Evolutionary conservation across 2,113 vertebrate species (phyloP).

Genomic region (Siphamia tubifer): DNA sequence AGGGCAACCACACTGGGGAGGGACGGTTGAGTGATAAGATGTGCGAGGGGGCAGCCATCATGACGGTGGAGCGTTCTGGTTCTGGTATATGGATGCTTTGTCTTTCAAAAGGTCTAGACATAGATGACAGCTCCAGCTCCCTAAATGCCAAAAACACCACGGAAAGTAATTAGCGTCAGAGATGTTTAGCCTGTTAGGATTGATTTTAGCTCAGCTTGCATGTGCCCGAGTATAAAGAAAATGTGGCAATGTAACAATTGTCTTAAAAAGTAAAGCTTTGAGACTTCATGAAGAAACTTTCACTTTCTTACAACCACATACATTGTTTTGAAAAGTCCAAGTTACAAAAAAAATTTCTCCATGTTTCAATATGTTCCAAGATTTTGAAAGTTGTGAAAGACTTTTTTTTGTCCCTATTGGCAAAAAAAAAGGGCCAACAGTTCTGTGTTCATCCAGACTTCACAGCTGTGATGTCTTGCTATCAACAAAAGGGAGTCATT

Average conservation of each 20-base stretch:
- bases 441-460: no score
- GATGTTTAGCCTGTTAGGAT: background rate
- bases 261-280: background rate
- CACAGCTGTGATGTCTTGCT: no score
- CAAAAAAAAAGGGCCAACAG: no score
- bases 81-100: slow-evolving; percentile 96
- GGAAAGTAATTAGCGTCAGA: background rate
- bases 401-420: no score
- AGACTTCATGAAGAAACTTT: no score
- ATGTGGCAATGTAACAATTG: background rate
- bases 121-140: slow-evolving; percentile 96
- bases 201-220: background rate
- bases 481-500: no score
- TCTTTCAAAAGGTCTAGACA: slow-evolving; percentile 96
- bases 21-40: slow-evolving; percentile 16
- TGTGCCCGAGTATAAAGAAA: background rate
- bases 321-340: no score
- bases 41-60: slow-evolving; percentile 74
- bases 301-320: no score
- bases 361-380: no score
- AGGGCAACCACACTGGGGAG: slow-evolving; percentile 8
- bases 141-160: slow-evolving; percentile 60
- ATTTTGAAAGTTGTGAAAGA: no score
- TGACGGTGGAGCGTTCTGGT: slow-evolving; percentile 83
- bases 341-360: no score